These are phyloP conservation scores for Xenops minutus DNA, from an alignment of 2,797 vertebrate genomes.

Conservation along the genomic window DNA sequence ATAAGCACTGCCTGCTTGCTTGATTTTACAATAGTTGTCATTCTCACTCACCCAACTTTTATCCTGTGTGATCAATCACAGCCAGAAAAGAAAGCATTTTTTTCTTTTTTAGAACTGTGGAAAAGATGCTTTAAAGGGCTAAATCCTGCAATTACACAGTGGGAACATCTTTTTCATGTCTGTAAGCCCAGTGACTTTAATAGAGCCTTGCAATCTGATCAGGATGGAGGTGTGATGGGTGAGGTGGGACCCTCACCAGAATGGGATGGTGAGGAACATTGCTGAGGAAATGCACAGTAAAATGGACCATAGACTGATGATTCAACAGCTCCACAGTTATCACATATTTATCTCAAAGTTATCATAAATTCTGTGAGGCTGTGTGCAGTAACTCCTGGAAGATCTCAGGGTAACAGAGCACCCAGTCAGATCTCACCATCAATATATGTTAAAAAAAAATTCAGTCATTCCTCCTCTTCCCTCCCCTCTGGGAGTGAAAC, in stretches of 20 bases:
- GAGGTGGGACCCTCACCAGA: neutral
- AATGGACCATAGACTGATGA: neutral
- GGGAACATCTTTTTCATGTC: neutral
- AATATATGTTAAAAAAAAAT: neutral
- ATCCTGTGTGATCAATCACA: neutral
- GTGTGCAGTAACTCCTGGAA: neutral
- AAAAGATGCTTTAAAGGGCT: neutral
- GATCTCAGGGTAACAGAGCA: neutral
- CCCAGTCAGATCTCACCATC: neutral
- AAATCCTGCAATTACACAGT: neutral
- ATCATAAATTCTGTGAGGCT: slow-evolving; percentile 2
- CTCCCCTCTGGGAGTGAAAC: neutral
- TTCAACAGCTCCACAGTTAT: slow-evolving; percentile 17
- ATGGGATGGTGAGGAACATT: neutral
- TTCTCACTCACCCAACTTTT: neutral
- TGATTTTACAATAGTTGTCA: neutral
- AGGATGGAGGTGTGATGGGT: neutral
- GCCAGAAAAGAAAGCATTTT: neutral
- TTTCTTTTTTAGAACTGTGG: neutral
- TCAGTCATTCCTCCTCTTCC: neutral
- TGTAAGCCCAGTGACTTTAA: neutral
- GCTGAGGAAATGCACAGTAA: slow-evolving; percentile 7
- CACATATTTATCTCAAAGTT: slow-evolving; percentile 19
- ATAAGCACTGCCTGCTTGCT: neutral
- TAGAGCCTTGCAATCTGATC: neutral